Percentiles rank a stretch among this genome's conserved stretches.
Conservation (phyloP, 2,888 invertebrate genomes). For the Bellardia bayeri region DNA sequence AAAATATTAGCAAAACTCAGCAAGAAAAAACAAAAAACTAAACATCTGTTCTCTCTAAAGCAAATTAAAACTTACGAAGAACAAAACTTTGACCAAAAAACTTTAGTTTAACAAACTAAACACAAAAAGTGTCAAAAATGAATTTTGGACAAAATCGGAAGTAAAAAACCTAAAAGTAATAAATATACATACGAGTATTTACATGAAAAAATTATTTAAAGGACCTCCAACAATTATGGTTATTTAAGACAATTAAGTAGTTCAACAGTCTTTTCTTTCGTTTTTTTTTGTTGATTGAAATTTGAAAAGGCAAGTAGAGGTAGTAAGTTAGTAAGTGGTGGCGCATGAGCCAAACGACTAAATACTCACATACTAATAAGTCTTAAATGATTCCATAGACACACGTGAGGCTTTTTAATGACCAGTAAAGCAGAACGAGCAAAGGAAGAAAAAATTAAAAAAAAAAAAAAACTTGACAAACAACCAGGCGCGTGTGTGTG, state of each 20-base stretch:
- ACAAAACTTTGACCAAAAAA: conserved; percentile 22
- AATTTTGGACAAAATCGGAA: conserved; percentile 74
- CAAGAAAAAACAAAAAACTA: conserved; percentile 25
- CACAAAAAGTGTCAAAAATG: conserved; percentile 66
- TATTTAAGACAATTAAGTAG: conserved; percentile 67
- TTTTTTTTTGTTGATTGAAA: not conserved
- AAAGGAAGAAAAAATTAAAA: not conserved
- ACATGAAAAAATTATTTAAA: conserved; percentile 41
- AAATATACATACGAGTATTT: not conserved
- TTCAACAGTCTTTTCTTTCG: conserved; percentile 35
- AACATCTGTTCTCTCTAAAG: conserved; percentile 69
- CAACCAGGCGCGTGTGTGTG: conserved; percentile 79
- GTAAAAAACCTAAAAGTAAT: conserved; percentile 66
- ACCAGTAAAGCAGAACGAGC: conserved; percentile 22
- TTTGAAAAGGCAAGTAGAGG: conserved; percentile 11
- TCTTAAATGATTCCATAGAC: conserved; percentile 55
- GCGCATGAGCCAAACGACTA: conserved; percentile 67
- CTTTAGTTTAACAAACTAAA: not conserved
- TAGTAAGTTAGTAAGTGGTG: conserved; percentile 34
- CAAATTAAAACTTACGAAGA: conserved; percentile 44
- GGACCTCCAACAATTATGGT: conserved; percentile 67
- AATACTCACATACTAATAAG: conserved; percentile 39
- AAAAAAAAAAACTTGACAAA: conserved; percentile 43
- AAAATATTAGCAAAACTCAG: conserved; percentile 42
- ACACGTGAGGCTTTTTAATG: conserved; percentile 58